A percentile compares a stretch with the other conserved stretches of the same genome.
phyloP scores from a whole-genome alignment of 2,888 invertebrate genomes.

The Coleophora deauratella region DNA sequence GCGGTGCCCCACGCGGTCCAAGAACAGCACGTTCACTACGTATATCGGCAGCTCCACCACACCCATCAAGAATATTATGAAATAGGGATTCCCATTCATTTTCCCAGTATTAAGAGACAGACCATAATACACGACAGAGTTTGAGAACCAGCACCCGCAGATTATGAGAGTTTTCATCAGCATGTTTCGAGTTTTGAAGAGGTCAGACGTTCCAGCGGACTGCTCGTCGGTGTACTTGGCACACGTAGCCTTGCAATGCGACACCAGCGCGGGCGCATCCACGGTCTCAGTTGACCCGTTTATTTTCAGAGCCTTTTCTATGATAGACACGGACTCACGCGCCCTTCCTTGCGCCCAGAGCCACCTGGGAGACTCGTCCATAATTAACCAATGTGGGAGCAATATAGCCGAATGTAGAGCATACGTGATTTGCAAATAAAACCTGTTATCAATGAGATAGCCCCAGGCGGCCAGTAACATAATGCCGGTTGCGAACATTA shows the following conservation, averaged over 20 bases:
- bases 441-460: slow-evolving; percentile 81
- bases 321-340: slow-evolving; percentile 82
- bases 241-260: slow-evolving; percentile 73
- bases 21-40: slow-evolving; percentile 79
- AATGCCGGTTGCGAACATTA: slow-evolving; percentile 85
- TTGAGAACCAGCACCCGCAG: slow-evolving; percentile 90
- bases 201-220: slow-evolving; percentile 78
- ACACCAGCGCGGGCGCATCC: slow-evolving; percentile 77
- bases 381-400: slow-evolving; percentile 86
- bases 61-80: slow-evolving; percentile 85
- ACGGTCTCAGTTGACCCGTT: slow-evolving; percentile 78
- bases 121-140: slow-evolving; percentile 89
- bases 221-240: slow-evolving; percentile 58
- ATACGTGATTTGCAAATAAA: slow-evolving; percentile 83
- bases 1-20: slow-evolving; percentile 84
- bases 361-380: slow-evolving; percentile 93
- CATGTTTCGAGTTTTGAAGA: slow-evolving; percentile 86
- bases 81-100: slow-evolving; percentile 85
- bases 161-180: slow-evolving; percentile 85
- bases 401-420: slow-evolving; percentile 82
- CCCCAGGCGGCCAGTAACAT: slow-evolving; percentile 90
- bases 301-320: slow-evolving; percentile 81
- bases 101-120: slow-evolving; percentile 86
- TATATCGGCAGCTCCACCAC: slow-evolving; percentile 89
- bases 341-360: slow-evolving; percentile 87